Percentiles rank a stretch among this genome's conserved stretches.
These are phyloP conservation scores for Coregonus sp. DNA, from an alignment of 2,797 vertebrate species.

Conservation along the genomic window DNA sequence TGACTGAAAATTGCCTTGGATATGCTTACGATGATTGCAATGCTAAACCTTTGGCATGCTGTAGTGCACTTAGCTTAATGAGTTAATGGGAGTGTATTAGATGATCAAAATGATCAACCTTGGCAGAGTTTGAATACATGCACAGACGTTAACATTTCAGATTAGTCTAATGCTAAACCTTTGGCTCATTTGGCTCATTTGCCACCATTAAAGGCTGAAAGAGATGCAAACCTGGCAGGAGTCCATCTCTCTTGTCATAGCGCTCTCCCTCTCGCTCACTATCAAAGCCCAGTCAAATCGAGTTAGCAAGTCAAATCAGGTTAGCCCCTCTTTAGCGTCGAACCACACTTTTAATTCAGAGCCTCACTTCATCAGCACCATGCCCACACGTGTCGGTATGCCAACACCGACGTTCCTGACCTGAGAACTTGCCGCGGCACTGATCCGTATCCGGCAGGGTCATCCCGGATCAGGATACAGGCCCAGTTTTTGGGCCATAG, in stretches of 20 bases:
- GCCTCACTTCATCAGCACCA: conserved; percentile 62
- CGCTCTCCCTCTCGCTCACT: conserved; percentile 41
- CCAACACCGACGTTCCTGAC: conserved; percentile 44
- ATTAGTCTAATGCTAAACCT: conserved; percentile 59
- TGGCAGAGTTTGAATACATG: conserved; percentile 43
- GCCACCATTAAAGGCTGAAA: conserved; percentile 60
- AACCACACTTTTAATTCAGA: conserved; percentile 73
- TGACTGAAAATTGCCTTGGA: conserved; percentile 6
- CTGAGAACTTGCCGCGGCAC: conserved; percentile 39
- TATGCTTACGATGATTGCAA: conserved; percentile 26
- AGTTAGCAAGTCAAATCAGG: conserved; percentile 71
- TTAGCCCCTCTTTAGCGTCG: conserved; percentile 69
- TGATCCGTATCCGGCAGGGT: conserved; percentile 71
- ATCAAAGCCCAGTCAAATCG: conserved; percentile 63
- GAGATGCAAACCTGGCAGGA: conserved; percentile 45
- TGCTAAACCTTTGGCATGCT: conserved; percentile 42
- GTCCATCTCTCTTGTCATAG: conserved; percentile 50
- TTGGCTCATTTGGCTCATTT: conserved; percentile 59
- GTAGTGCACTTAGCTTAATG: conserved; percentile 39
- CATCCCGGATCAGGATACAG: conserved; percentile 58
- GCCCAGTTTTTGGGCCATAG: conserved; percentile 24
- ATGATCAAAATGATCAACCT: conserved; percentile 54
- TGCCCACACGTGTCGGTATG: conserved; percentile 34
- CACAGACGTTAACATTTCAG: conserved; percentile 58
- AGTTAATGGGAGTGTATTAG: conserved; percentile 34